Conservation (phyloP, 2,797 vertebrate genomes). For the Lithobates pipiens region DNA sequence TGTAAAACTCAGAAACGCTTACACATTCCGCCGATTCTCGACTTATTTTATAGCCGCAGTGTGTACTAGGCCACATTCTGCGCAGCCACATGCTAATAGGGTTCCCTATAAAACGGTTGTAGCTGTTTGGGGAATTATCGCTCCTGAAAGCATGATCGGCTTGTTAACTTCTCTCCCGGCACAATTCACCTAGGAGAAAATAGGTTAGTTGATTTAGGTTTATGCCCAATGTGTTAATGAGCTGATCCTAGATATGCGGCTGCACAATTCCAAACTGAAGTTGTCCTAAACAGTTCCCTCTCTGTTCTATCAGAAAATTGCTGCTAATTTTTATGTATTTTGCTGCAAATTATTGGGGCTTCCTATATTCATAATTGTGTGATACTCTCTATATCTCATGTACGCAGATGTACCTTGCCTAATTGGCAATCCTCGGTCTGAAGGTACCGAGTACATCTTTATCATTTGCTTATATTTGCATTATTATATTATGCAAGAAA, state of each 20-base stretch:
- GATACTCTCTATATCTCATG: not conserved
- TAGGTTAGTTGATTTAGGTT: conserved; percentile 41
- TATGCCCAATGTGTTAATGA: conserved; percentile 16
- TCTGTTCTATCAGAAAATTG: not conserved
- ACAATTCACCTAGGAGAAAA: conserved; percentile 35
- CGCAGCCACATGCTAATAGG: conserved; percentile 27
- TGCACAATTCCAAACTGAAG: not conserved
- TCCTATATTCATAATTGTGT: conserved; percentile 11
- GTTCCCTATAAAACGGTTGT: conserved; percentile 34
- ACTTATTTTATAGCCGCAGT: not conserved
- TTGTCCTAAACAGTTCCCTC: not conserved
- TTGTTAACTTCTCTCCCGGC: conserved; percentile 18
- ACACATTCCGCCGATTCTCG: not conserved
- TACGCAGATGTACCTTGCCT: conserved; percentile 4
- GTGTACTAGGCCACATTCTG: not conserved
- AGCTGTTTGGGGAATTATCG: conserved; percentile 13
- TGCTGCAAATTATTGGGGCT: not conserved
- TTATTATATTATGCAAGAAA: conserved; percentile 26
- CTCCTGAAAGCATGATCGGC: conserved; percentile 27
- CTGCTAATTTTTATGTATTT: not conserved
- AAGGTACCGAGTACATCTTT: not conserved
- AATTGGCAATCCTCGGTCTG: conserved; percentile 22
- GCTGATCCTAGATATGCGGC: not conserved
- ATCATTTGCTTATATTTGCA: conserved; percentile 36
- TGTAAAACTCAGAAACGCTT: not conserved